Percentiles rank a stretch among this genome's conserved stretches.
Evolutionary conservation across 2,113 vertebrate genomes (phyloP).

Genomic region (Vireo altiloquus): DNA sequence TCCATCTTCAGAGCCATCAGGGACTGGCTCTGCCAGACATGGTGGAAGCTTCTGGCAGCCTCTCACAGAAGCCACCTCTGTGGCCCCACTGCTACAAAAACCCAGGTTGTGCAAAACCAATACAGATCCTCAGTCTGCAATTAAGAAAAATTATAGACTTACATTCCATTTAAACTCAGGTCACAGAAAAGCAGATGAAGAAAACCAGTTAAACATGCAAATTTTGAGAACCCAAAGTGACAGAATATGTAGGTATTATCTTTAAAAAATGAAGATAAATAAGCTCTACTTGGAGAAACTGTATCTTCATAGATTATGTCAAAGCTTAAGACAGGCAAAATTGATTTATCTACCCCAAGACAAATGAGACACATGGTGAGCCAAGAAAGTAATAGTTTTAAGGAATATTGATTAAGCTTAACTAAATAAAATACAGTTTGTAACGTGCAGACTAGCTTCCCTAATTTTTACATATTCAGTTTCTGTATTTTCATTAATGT

Average conservation of each 20-base stretch:
- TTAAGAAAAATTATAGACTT: background rate
- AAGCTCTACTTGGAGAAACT: background rate
- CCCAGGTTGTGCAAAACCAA: background rate
- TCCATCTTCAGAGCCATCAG: background rate
- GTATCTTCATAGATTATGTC: slow-evolving; percentile 53
- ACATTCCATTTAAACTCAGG: background rate
- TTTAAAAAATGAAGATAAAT: slow-evolving; percentile 55
- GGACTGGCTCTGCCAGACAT: background rate
- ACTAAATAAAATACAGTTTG: slow-evolving; percentile 20
- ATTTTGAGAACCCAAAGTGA: background rate
- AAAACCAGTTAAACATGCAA: background rate
- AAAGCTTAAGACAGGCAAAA: slow-evolving; percentile 44
- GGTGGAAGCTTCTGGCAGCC: background rate
- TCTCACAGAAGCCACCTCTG: background rate
- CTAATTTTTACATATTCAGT: background rate
- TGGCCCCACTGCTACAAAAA: background rate
- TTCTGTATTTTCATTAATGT: background rate
- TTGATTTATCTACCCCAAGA: slow-evolving; percentile 56
- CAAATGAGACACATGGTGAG: slow-evolving; percentile 26
- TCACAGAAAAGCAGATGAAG: background rate
- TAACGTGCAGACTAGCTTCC: background rate
- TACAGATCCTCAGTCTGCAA: background rate
- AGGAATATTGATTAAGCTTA: slow-evolving; percentile 13
- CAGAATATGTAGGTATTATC: background rate
- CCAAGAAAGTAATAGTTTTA: slow-evolving; percentile 47